Evolutionary conservation across 2,888 invertebrate species (phyloP).

Genomic region (Tuberolachnus salignus): DNA sequence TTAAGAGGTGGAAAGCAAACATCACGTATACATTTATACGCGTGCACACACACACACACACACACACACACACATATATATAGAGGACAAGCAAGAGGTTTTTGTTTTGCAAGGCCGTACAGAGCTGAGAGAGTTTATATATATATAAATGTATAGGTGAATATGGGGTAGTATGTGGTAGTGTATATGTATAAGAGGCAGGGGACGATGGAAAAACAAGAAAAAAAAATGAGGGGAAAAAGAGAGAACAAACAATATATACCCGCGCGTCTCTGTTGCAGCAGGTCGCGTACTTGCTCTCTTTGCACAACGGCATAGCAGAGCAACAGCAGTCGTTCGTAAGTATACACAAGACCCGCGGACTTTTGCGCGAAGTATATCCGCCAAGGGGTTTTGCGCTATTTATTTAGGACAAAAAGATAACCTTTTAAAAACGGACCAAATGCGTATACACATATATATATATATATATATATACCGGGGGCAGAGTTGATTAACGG

Average conservation of each 20-base stretch:
- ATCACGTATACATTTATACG: conserved; percentile 39
- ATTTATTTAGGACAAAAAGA: conserved; percentile 55
- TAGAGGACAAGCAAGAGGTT: conserved; percentile 1
- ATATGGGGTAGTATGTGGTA: conserved; percentile 2
- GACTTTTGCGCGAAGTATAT: conserved; percentile 54
- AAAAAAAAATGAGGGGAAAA: not conserved
- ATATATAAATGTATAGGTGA: not conserved
- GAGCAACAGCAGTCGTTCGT: conserved; percentile 31
- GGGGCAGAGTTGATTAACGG: conserved; percentile 49
- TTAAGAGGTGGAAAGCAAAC: conserved; percentile 51
- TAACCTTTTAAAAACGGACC: conserved; percentile 56
- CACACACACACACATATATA: not conserved
- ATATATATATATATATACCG: too few species aligned
- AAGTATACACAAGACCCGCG: conserved; percentile 46
- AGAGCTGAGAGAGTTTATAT: conserved; percentile 8
- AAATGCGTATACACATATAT: not conserved
- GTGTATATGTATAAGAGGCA: conserved; percentile 26
- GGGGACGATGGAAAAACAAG: conserved; percentile 13
- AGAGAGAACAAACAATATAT: conserved; percentile 46
- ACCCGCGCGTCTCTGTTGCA: not conserved
- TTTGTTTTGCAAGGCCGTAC: conserved; percentile 40
- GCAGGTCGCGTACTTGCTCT: conserved; percentile 4
- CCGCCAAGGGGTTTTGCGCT: conserved; percentile 47
- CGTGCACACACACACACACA: not conserved
- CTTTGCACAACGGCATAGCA: conserved; percentile 39